These are phyloP conservation scores for Perca flavescens DNA, from an alignment of 2,113 vertebrate genomes.

Conservation along the genomic window DNA sequence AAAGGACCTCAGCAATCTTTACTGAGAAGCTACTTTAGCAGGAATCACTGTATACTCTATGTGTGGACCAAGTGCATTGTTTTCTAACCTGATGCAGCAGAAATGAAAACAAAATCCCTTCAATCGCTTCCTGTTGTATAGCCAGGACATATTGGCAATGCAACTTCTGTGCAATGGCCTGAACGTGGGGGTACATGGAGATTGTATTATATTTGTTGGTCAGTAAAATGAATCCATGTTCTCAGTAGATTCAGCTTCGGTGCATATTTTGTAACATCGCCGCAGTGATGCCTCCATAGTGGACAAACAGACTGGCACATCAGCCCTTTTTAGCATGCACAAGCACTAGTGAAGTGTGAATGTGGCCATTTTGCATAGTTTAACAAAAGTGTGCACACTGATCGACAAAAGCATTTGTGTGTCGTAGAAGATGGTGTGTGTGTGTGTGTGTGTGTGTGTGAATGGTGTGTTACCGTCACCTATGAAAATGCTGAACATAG, in stretches of 20 bases:
- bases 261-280: slow-evolving; percentile 19
- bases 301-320: slow-evolving; percentile 45
- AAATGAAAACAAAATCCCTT: slow-evolving; percentile 69
- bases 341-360: slow-evolving; percentile 59
- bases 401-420: slow-evolving; percentile 48
- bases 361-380: slow-evolving; percentile 67
- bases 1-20: slow-evolving; percentile 70
- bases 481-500: slow-evolving; percentile 58
- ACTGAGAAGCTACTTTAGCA: slow-evolving; percentile 76
- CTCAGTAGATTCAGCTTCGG: slow-evolving; percentile 26
- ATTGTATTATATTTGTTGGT: slow-evolving; percentile 52
- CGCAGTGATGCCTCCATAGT: slow-evolving; percentile 36
- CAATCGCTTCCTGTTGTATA: slow-evolving; percentile 46
- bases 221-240: slow-evolving; percentile 43
- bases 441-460: slow-evolving; percentile 16
- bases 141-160: slow-evolving; percentile 34
- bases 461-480: slow-evolving; percentile 55
- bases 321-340: slow-evolving; percentile 66
- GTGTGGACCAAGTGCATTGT: slow-evolving; percentile 66
- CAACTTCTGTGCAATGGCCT: slow-evolving; percentile 45
- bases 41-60: slow-evolving; percentile 58
- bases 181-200: slow-evolving; percentile 24
- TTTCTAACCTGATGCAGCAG: slow-evolving; percentile 68
- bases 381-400: slow-evolving; percentile 60
- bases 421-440: slow-evolving; percentile 18